Base-by-base conservation (phyloP, 1,140 invertebrate genomes). In the Zelostemma sp. region DNA sequence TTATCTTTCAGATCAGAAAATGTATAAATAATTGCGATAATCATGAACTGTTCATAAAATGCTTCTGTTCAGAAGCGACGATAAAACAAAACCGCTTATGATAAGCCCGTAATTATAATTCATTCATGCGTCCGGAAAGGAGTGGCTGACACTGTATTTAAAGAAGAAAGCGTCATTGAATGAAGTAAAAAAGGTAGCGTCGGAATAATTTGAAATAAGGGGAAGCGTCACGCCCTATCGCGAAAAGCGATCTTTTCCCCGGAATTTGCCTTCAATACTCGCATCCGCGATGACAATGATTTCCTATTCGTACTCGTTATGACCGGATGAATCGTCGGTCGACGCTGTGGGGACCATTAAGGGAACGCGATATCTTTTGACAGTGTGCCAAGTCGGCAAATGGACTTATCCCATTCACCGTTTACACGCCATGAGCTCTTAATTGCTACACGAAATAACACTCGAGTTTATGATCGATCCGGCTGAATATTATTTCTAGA, bases 111-210 rank as follows among this genome's bases (percentile, higher is more conserved):
- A 55, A 68, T 61, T 38, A 67, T 61, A 61, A 57, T 61, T 47
- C 57, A 53, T 68, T 61, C 47, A 57, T 61, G 57, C 49, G 28
- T 16, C 65, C 65, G 65, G 65, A 68, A 68, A 61, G 65, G 65
- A 18, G 65, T 61, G 65, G 61, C 65, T 35, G 14, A 15, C 11
- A 14, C 9, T 49, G 47, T 48, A 53, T 47, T 46, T 48, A 54
- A 38, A 45, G 48, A 68, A 68, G 51, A 68, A 62, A 61, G 56
- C 56, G 28, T 16, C 16, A 19, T 17, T 19, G 17, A 61, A 68
- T 51, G 14, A 35, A 48, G 38, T 9, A 18, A 47, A 60, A 61
- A 68, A 68, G 14, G 14, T 15, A 12, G 8, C 14, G 14, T n/a
- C n/a, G n/a, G n/a, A n/a, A n/a, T n/a, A n/a, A n/a, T n/a, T 6